A percentile compares a stretch with the other conserved stretches of the same genome.
Evolutionary conservation across 2,113 vertebrate species (phyloP).

Genomic region (Falco punctatus): DNA sequence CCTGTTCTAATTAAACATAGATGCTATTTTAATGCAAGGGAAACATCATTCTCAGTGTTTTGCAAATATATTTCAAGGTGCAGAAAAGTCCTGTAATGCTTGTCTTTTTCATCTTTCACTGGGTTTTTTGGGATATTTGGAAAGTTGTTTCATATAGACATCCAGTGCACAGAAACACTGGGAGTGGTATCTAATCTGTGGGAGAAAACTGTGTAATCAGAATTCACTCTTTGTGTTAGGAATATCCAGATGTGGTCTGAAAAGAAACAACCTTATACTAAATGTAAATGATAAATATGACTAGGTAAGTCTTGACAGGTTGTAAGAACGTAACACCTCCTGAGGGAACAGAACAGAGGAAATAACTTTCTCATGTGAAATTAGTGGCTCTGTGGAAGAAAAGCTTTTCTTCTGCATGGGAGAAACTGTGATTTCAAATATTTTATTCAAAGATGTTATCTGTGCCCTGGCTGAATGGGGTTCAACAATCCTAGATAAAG

Average conservation of each 20-base stretch:
- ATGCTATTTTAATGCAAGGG: not conserved
- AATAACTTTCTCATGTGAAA: slow-evolving; percentile 8
- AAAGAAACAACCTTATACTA: not conserved
- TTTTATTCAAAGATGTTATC: not conserved
- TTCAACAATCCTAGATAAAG: not conserved
- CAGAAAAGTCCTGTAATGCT: not conserved
- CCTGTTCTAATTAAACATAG: not conserved
- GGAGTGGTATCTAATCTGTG: not conserved
- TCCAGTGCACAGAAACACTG: not conserved
- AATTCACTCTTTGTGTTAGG: not conserved
- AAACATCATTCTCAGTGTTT: not conserved
- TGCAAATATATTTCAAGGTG: not conserved
- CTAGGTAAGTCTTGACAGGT: not conserved
- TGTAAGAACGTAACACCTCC: not conserved
- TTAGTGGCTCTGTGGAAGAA: not conserved
- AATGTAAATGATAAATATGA: not conserved
- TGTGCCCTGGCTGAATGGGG: slow-evolving; percentile 18
- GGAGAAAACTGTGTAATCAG: not conserved
- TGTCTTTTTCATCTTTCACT: not conserved
- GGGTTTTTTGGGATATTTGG: not conserved
- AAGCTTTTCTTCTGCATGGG: not conserved
- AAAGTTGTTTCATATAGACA: not conserved
- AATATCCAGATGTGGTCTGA: not conserved
- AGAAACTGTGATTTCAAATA: not conserved
- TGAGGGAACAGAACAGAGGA: slow-evolving; percentile 7